Base-by-base conservation (phyloP, 2,888 invertebrate genomes). In the Tenthredo amoena region DNA sequence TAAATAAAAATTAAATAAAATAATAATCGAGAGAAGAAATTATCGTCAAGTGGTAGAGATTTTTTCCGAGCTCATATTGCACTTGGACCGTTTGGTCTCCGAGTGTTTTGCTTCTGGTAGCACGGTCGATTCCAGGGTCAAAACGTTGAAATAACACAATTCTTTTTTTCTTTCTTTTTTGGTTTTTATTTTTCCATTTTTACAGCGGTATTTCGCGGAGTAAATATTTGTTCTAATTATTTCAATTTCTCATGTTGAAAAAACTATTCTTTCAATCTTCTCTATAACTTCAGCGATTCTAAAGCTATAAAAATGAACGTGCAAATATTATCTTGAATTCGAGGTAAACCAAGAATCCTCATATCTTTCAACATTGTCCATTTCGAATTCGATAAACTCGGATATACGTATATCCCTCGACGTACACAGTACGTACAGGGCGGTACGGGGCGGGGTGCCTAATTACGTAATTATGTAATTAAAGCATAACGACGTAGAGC, bases 391-490 rank as follows among this genome's bases (percentile, higher is more conserved):
- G 89, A 89, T 90, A 88, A 88, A 89, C 88, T 84, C 88, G 87
- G 88, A 89, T 2, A 43, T 43, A 26, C 26, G 9, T 9, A 40
- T 43, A 43, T 87, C 87, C 87, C 68, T 34, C 18, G 83, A 85
- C 79, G 34, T 68, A 34, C 26, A 15, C 31, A 10, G n/a, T 68
- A 34, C 26, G n/a, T 68, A 34, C 26, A 50, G 18, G 9, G 77
- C 31, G 4, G 31, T 5, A 31, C 34, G 12, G 55, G 50, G 50
- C 18, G 72, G 55, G 84, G 77, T 43, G 84, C 72, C 86, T 86
- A 86, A 87, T 90, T 88, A 89, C 87, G 88, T 88, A 88, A 90
- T 90, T 89, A 89, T 86, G 87, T 88, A 88, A 90, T 89, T 88
- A 88, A 90, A 87, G 87, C 87, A 88, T 87, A 86, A 87, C 87